Evolutionary conservation across 2,797 vertebrate species (phyloP).

Genomic region (Cyclura pinguis): DNA sequence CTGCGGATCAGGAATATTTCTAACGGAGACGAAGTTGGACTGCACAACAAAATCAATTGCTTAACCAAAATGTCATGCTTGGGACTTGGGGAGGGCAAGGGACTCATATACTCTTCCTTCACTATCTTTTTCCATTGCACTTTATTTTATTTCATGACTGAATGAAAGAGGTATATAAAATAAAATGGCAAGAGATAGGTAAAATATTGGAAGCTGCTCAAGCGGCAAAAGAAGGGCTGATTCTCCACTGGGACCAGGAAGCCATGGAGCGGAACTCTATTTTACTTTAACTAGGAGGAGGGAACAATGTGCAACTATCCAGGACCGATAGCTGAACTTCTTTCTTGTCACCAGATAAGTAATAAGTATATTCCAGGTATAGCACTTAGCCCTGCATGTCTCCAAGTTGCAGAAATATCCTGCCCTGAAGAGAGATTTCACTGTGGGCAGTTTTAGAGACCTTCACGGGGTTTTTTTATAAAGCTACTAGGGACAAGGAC

Average conservation of each 20-base stretch:
- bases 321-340: neutral
- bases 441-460: neutral
- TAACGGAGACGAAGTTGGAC: neutral
- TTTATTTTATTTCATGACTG: slow-evolving; percentile 42
- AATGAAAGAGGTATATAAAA: slow-evolving; percentile 46
- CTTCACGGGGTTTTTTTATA: neutral
- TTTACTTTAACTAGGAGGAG: neutral
- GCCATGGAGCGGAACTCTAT: neutral
- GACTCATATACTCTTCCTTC: neutral
- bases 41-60: neutral
- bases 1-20: neutral
- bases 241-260: slow-evolving; percentile 32
- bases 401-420: neutral
- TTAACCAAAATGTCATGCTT: neutral
- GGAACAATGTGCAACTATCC: neutral
- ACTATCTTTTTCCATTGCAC: slow-evolving; percentile 30
- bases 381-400: neutral
- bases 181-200: slow-evolving; percentile 31
- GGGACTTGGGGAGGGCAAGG: neutral
- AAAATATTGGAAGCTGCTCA: slow-evolving; percentile 54
- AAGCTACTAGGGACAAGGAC: neutral
- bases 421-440: neutral
- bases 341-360: neutral
- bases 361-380: neutral
- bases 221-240: slow-evolving; percentile 35